Percentiles rank a stretch among this genome's conserved stretches.
Evolutionary conservation across 2,888 invertebrate species (phyloP).

Genomic region (Lasioglossum marginatum): DNA sequence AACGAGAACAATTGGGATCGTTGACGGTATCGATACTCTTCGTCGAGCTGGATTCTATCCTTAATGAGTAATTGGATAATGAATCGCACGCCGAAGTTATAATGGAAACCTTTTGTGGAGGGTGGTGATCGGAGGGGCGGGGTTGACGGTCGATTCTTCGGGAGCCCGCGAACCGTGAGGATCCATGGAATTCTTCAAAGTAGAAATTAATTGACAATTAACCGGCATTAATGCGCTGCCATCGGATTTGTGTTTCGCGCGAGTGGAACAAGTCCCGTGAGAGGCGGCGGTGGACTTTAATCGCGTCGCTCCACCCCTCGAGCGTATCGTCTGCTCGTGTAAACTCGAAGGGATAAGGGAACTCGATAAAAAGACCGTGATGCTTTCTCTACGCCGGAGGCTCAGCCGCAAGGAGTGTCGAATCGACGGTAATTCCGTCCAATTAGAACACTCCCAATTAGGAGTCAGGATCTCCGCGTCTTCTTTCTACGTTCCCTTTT

Average conservation of each 20-base stretch:
- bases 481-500: slow-evolving; percentile 43
- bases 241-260: slow-evolving; percentile 64
- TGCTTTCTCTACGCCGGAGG: slow-evolving; percentile 64
- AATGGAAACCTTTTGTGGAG: slow-evolving; percentile 31
- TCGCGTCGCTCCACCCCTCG: slow-evolving; percentile 45
- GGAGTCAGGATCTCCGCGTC: slow-evolving; percentile 58
- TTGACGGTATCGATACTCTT: slow-evolving; percentile 36
- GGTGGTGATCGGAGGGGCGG: neutral
- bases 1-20: neutral
- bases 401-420: slow-evolving; percentile 72
- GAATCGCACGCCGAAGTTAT: slow-evolving; percentile 41
- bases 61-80: slow-evolving; percentile 52
- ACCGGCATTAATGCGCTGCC: slow-evolving; percentile 59
- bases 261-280: slow-evolving; percentile 33
- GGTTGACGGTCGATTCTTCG: neutral
- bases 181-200: slow-evolving; percentile 45
- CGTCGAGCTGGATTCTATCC: slow-evolving; percentile 22
- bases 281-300: slow-evolving; percentile 49
- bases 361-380: slow-evolving; percentile 70
- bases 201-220: slow-evolving; percentile 71
- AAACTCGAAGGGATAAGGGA: slow-evolving; percentile 68
- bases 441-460: slow-evolving; percentile 78
- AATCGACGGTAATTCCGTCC: slow-evolving; percentile 73
- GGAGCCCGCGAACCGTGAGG: slow-evolving; percentile 20
- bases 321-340: slow-evolving; percentile 60